Conservation (phyloP, 2,888 invertebrate genomes). For the Aelia acuminata region DNA sequence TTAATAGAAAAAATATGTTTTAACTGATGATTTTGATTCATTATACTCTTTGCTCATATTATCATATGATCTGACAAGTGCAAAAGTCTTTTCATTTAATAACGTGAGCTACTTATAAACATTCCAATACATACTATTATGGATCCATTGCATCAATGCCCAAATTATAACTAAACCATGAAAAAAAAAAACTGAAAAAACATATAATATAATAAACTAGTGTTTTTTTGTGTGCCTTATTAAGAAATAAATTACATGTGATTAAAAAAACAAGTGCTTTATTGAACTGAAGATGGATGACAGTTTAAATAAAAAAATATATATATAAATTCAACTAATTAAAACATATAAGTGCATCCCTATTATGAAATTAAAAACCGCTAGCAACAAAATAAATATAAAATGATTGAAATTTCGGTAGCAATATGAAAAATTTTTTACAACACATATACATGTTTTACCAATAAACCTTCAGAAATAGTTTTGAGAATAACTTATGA, state of each 20-base stretch:
- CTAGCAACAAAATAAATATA: background rate
- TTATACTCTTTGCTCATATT: background rate
- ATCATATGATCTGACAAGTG: background rate
- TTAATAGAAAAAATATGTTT: background rate
- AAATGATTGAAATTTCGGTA: background rate
- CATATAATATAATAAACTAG: background rate
- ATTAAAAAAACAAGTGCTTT: background rate
- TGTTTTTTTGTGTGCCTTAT: background rate
- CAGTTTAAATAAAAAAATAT: background rate
- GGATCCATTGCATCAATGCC: background rate
- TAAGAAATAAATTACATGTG: background rate
- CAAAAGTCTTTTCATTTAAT: background rate
- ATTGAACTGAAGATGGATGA: background rate
- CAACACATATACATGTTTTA: background rate
- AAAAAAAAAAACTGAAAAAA: background rate
- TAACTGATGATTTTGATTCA: background rate
- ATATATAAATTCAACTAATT: background rate
- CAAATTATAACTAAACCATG: background rate
- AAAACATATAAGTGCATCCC: background rate
- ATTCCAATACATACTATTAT: background rate
- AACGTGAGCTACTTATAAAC: background rate
- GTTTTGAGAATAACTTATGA: background rate
- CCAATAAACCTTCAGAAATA: background rate
- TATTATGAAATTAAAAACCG: background rate
- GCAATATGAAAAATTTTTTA: background rate